phyloP scores from a whole-genome alignment of 2,113 vertebrate species.

The Cottus gobio region DNA sequence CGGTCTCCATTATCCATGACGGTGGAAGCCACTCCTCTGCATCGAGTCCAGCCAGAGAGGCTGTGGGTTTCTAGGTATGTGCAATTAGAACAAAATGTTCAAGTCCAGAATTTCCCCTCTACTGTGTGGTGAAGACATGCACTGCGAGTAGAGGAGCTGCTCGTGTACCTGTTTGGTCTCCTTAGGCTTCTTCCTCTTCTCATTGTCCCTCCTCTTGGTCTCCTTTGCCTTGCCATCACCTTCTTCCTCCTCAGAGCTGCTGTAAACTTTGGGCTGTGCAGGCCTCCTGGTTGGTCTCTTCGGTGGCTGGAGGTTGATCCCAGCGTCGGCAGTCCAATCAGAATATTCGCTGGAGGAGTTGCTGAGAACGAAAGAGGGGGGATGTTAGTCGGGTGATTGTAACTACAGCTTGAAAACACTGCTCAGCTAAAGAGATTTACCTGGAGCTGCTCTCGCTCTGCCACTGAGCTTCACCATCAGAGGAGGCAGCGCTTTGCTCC shows the following conservation, averaged over 20 bases:
- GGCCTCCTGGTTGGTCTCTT: conserved; percentile 91
- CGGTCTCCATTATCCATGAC: conserved; percentile 94
- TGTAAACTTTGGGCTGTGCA: conserved; percentile 86
- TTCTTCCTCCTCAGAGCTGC: conserved; percentile 92
- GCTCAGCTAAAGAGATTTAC: conserved; percentile 69
- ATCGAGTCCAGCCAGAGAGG: conserved; percentile 88
- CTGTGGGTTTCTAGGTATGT: conserved; percentile 85
- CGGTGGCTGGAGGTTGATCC: conserved; percentile 97
- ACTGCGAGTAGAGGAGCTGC: background rate
- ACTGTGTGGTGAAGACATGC: background rate
- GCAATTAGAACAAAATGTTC: background rate
- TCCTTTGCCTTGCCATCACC: conserved; percentile 74
- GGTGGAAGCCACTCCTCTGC: conserved; percentile 94
- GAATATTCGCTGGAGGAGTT: conserved; percentile 98
- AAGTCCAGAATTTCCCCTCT: background rate
- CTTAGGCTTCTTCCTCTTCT: conserved; percentile 90
- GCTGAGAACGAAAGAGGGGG: conserved; percentile 68
- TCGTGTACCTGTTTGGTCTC: conserved; percentile 88
- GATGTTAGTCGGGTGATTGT: background rate
- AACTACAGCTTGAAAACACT: background rate
- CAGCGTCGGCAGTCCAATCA: conserved; percentile 98
- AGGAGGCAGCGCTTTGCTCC: conserved; percentile 88
- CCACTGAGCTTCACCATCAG: conserved; percentile 91
- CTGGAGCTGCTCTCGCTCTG: conserved; percentile 96
- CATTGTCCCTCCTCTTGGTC: conserved; percentile 57